These are phyloP conservation scores for Anguilla obscura DNA, from an alignment of 2,797 vertebrate species.

Conservation along the genomic window DNA sequence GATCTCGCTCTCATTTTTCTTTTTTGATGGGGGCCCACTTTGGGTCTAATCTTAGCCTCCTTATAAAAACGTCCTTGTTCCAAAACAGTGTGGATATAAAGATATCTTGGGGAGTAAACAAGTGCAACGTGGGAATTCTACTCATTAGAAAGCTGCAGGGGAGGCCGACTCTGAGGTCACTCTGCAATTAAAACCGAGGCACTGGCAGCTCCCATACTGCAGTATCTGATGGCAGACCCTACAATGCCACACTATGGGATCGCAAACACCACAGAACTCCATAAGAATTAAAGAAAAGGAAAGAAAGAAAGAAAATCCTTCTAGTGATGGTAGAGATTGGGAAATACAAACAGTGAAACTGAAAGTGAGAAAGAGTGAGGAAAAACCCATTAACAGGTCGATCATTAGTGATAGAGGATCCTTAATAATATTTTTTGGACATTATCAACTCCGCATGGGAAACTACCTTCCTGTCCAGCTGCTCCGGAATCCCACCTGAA, in stretches of 20 bases:
- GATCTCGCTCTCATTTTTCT: neutral
- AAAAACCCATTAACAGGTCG: neutral
- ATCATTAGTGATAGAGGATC: neutral
- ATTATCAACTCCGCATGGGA: neutral
- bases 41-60: neutral
- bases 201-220: no score
- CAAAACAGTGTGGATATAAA: neutral
- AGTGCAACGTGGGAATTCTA: neutral
- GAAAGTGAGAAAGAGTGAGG: neutral
- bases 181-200: conserved; percentile 22
- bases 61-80: neutral
- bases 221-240: neutral
- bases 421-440: neutral
- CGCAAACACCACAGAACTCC: neutral
- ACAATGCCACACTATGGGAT: neutral
- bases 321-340: neutral
- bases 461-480: conserved; percentile 21
- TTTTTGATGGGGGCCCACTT: neutral
- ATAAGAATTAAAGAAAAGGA: conserved; percentile 28
- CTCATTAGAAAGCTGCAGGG: conserved; percentile 15
- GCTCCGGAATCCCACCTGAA: neutral
- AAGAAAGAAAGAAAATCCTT: conserved; percentile 21
- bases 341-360: neutral
- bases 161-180: neutral
- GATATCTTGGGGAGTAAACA: conserved; percentile 15